Evolutionary conservation across 1,140 invertebrate genomes (phyloP).

Genomic region (Zaprionus ghesquierei): DNA sequence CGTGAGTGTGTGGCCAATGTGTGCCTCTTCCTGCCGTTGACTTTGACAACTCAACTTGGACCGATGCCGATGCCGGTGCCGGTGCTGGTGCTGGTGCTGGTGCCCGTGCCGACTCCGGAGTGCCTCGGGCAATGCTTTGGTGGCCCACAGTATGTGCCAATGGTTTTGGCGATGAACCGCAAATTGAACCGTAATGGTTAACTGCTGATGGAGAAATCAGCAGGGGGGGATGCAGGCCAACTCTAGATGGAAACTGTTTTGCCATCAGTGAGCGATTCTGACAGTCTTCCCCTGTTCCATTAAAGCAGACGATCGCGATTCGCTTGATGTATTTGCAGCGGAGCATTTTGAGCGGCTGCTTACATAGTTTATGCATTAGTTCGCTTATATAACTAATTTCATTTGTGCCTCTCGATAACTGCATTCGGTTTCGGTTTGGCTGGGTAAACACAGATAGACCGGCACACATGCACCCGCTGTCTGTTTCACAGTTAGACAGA

Average conservation of each 20-base stretch:
- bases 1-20: constrained; percentile 32
- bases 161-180: constrained; percentile 71
- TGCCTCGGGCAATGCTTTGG: not conserved
- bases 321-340: constrained; percentile 4
- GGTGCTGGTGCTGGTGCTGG: not conserved
- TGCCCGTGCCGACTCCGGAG: too few relatives aligned
- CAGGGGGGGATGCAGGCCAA: not conserved
- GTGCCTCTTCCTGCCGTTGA: constrained; percentile 23
- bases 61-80: not conserved
- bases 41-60: constrained; percentile 38
- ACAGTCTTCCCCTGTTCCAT: not conserved
- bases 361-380: constrained; percentile 60
- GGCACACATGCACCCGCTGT: not conserved
- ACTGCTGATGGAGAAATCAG: constrained; percentile 16
- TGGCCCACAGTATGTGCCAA: constrained; percentile 59
- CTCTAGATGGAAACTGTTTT: not conserved
- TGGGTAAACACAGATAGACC: constrained; percentile 3
- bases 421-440: constrained; percentile 19
- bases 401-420: constrained; percentile 46
- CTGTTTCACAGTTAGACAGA: constrained; percentile 1
- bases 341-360: constrained; percentile 3
- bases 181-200: constrained; percentile 66
- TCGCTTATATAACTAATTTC: constrained; percentile 42
- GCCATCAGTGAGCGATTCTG: constrained; percentile 6
- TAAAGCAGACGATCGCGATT: not conserved